Evolutionary conservation across 1,140 invertebrate genomes (phyloP).

Genomic region (Ladona fulva): DNA sequence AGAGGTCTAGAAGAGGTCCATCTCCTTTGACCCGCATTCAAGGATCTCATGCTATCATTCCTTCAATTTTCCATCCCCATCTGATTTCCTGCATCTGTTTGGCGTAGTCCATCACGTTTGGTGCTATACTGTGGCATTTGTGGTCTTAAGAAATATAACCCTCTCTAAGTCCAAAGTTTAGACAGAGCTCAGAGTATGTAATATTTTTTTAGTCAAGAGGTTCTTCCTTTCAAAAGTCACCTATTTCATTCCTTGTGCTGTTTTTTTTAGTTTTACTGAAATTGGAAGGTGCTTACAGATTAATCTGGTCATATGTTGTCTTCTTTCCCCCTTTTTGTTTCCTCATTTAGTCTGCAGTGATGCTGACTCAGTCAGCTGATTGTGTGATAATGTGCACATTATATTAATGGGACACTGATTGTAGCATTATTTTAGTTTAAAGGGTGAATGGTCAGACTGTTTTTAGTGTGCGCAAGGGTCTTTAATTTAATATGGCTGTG

Average conservation of each 20-base stretch:
- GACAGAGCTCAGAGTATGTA: neutral
- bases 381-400: slow-evolving; percentile 6
- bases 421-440: neutral
- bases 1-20: slow-evolving; percentile 42
- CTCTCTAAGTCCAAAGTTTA: neutral
- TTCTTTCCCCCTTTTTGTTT: neutral
- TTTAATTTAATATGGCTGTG: neutral
- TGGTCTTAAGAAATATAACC: neutral
- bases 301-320: neutral
- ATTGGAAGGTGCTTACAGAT: neutral
- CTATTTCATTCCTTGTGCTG: neutral
- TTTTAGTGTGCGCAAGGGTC: neutral
- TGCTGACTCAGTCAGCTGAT: neutral
- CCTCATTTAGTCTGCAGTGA: neutral
- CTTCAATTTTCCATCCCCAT: neutral
- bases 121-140: neutral
- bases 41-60: neutral
- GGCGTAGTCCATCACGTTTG: neutral
- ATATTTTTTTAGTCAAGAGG: slow-evolving; percentile 2
- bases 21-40: neutral
- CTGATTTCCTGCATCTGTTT: neutral
- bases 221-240: neutral
- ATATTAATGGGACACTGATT: slow-evolving; percentile 1
- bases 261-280: neutral
- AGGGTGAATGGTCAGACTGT: neutral